These are phyloP conservation scores for Drosophila oshimai DNA, from an alignment of 1,140 invertebrate genomes.

Conservation along the genomic window DNA sequence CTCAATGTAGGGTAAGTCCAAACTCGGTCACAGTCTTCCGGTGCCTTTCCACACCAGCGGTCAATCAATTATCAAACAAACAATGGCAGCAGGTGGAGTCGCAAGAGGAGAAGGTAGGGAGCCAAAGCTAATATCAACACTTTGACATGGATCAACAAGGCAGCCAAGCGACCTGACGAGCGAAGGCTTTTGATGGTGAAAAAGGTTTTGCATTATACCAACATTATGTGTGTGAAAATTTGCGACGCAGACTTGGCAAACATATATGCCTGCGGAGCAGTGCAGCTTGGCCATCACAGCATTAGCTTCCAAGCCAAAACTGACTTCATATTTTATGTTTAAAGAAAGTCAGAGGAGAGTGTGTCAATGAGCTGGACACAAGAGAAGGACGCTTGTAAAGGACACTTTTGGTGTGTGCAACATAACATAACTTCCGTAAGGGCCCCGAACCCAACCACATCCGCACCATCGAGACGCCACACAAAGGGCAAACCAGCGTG, in stretches of 20 bases:
- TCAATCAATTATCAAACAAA: slow-evolving; percentile 56
- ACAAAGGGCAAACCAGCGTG: slow-evolving; percentile 35
- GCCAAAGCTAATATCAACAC: slow-evolving; percentile 56
- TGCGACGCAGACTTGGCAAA: slow-evolving; percentile 28
- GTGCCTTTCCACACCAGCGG: slow-evolving; percentile 44
- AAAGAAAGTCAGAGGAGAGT: slow-evolving; percentile 41
- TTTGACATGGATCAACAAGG: slow-evolving; percentile 38
- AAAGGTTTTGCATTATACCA: slow-evolving; percentile 61
- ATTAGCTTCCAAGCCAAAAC: background rate
- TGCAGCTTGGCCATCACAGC: background rate
- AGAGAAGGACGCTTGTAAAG: slow-evolving; percentile 22
- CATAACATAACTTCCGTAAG: slow-evolving; percentile 53
- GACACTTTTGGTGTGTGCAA: slow-evolving; percentile 34
- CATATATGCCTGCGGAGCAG: slow-evolving; percentile 44
- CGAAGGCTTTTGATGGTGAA: slow-evolving; percentile 20
- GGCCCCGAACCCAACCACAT: background rate
- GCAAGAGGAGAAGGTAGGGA: background rate
- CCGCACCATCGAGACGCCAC: slow-evolving; percentile 3
- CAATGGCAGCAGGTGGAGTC: slow-evolving; percentile 3
- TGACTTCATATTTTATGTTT: slow-evolving; percentile 10
- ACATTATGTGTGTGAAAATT: slow-evolving; percentile 27
- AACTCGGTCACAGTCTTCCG: too few species aligned
- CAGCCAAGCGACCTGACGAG: background rate
- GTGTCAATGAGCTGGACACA: slow-evolving; percentile 59
- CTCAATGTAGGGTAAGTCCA: too few species aligned